phyloP scores from a whole-genome alignment of 2,888 invertebrate genomes.

The Eueremaeus valkanovi region DNA sequence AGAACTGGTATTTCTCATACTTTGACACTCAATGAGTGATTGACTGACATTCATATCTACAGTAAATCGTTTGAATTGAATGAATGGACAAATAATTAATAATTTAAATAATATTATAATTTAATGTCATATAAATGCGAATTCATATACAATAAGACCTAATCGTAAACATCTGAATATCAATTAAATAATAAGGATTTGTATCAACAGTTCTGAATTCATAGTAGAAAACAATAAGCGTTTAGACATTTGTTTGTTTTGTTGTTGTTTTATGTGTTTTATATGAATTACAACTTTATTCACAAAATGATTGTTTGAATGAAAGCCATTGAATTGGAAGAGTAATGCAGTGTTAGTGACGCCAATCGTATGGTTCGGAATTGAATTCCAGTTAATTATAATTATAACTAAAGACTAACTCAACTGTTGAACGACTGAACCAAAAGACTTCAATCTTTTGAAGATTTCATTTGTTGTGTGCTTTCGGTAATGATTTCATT shows the following conservation, averaged over 20 bases:
- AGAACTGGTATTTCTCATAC: too few relatives aligned
- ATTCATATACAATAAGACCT: too few relatives aligned
- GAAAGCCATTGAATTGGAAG: not conserved
- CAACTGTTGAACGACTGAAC: not conserved
- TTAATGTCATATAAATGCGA: too few relatives aligned
- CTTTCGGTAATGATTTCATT: not conserved
- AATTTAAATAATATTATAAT: too few relatives aligned
- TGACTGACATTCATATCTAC: too few relatives aligned
- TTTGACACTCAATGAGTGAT: too few relatives aligned
- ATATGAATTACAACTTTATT: conserved; percentile 17
- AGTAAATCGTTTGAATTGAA: too few relatives aligned
- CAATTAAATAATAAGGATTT: not conserved
- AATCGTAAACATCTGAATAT: not conserved
- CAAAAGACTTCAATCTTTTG: not conserved
- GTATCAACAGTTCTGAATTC: not conserved
- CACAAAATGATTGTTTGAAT: not conserved
- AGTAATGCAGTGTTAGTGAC: not conserved
- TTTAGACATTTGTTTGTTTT: conserved; percentile 1
- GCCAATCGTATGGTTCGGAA: not conserved
- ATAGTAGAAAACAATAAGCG: not conserved
- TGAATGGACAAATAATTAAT: too few relatives aligned
- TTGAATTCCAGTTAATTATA: not conserved
- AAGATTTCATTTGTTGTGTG: not conserved
- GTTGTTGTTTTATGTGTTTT: too few relatives aligned
- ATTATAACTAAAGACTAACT: too few relatives aligned